Evolutionary conservation across 2,888 invertebrate genomes (phyloP), one percentile per base, ranked within the genome.

Genomic region (Idaea aversata): DNA sequence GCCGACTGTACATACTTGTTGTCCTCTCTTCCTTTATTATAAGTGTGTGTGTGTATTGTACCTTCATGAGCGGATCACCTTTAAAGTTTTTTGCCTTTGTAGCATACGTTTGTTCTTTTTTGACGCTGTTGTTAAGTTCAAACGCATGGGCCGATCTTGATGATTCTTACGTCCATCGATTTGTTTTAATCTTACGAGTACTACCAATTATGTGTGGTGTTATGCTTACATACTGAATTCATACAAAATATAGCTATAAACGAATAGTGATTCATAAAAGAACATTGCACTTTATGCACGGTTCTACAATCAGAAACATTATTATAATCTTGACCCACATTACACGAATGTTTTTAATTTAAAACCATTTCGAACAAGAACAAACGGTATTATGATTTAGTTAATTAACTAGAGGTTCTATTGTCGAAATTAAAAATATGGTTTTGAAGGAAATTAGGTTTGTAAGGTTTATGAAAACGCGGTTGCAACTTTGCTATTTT

Each of bases 241-340:
- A 25, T 25, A 25, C 25, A 25, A 25, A 25, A 47, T 13, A 7
- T 47, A 47, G 13, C 13, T 47, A 13, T 47, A 47, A 47, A 10
- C 47, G 4, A 47, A 4, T 13, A 47, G 15, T 64, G 62, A 67
- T 63, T 64, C 58, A 65, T 38, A 60, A 63, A 64, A 59, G 58
- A 38, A 62, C 57, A 15, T 62, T 62, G 58, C 61, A 61, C 35
- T 61, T 59, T 65, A 65, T 69, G 61, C 47, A 62, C 69, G 66
- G 66, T 79, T 81, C 73, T 79, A 75, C 72, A 79, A 79, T 77
- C 71, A 47, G 64, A 36, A 63, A 72, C 75, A 72, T 73, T 66
- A 70, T 77, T 70, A 72, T 81, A 80, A 73, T 82, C 86, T 84
- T 86, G 86, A 84, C 86, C 84, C 68, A 83, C 75, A 80, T 84